Base-by-base conservation (phyloP, 1,140 invertebrate genomes). In the Diorhabda carinulata region DNA sequence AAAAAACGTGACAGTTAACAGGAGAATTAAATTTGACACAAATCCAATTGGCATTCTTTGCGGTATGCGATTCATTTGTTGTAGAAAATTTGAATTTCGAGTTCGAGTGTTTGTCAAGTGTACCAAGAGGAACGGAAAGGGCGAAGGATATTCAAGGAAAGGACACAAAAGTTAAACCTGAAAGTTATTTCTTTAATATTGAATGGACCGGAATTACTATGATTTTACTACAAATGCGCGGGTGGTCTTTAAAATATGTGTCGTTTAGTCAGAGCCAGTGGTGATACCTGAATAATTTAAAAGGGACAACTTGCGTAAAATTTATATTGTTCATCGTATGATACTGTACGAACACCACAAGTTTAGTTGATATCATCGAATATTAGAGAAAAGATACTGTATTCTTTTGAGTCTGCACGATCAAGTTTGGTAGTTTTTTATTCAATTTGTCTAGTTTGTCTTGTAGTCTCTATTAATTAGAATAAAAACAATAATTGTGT, bases 131-230 rank as follows among this genome's bases (percentile, higher is more conserved):
- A 52, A 6, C 6, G n/a, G 47, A n/a, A n/a, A n/a, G 47, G 47
- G 6, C n/a, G n/a, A 52, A 52, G 6, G n/a, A 52, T 6, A 6
- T 52, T 52, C 47, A n/a, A 52, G 47, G 47, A 52, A 52, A 4
- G 6, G 6, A 2, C 47, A 52, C 47, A 52, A 52, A 52, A 52
- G 47, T 52, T 52, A 52, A 52, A 52, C 47, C n/a, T 52, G 47
- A 52, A 52, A 52, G 47, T 52, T 52, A 52, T 52, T 52, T 52
- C 47, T 52, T 52, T n/a, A 52, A 52, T 52, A n/a, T 52, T 52
- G 47, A 52, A 52, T 52, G 47, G n/a, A 52, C 47, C 47, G 47
- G 47, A 52, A 52, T 52, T 52, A 52, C 47, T 52, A 52, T 4
- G 47, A 52, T 52, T 52, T 52, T 52, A 52, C 47, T 52, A 52